These are phyloP conservation scores for Agrochola macilenta DNA, from an alignment of 2,888 invertebrate species.

Conservation along the genomic window DNA sequence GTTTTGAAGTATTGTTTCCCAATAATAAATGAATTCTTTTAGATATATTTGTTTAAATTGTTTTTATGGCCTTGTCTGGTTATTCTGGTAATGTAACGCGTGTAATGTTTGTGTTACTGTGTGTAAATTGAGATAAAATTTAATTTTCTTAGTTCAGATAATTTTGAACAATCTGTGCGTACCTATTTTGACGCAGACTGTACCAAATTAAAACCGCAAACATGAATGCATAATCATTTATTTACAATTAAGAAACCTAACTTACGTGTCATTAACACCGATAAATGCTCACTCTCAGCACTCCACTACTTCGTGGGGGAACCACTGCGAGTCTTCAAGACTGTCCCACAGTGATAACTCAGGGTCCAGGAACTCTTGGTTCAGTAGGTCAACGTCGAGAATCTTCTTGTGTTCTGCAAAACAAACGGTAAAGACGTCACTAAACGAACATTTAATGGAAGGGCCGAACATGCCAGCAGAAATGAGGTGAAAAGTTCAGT, in stretches of 20 bases:
- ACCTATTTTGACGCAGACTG: background rate
- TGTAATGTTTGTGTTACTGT: too few relatives aligned
- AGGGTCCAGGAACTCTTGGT: slow-evolving; percentile 94
- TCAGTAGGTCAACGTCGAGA: slow-evolving; percentile 94
- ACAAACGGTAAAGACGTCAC: background rate
- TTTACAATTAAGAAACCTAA: slow-evolving; percentile 53
- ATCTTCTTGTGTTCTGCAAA: slow-evolving; percentile 93
- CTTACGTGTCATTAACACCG: slow-evolving; percentile 27
- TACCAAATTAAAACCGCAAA: slow-evolving; percentile 20
- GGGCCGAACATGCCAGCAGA: background rate
- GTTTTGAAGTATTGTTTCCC: slow-evolving; percentile 8
- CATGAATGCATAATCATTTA: slow-evolving; percentile 36
- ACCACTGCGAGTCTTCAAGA: slow-evolving; percentile 95
- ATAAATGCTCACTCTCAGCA: slow-evolving; percentile 67
- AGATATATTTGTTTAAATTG: background rate
- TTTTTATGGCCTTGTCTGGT: too few relatives aligned
- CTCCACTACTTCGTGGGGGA: slow-evolving; percentile 94
- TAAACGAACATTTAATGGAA: background rate
- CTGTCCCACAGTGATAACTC: slow-evolving; percentile 95
- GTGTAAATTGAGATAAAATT: too few relatives aligned
- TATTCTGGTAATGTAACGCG: background rate
- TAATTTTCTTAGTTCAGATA: too few relatives aligned
- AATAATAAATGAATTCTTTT: slow-evolving; percentile 36
- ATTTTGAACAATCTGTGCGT: background rate
- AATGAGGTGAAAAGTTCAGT: background rate